Conservation (phyloP, 2,888 invertebrate species). For the Sphecodes monilicornis region DNA sequence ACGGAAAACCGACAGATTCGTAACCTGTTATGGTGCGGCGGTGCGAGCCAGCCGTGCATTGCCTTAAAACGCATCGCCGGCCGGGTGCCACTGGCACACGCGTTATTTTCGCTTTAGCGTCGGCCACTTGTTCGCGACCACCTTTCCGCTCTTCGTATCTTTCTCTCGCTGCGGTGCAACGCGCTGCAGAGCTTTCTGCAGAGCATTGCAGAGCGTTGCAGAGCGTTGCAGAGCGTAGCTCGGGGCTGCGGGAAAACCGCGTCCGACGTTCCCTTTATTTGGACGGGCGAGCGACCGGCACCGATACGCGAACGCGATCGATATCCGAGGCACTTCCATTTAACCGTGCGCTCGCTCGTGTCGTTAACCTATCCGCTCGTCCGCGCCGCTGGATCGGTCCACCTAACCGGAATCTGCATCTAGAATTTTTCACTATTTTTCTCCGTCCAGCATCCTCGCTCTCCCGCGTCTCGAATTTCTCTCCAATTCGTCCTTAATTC, state of each 20-base stretch:
- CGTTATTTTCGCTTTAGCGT: slow-evolving; percentile 57
- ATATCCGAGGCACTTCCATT: slow-evolving; percentile 33
- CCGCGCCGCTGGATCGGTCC: not conserved
- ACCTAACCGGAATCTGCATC: not conserved
- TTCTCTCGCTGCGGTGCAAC: not conserved
- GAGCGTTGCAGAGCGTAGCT: not conserved
- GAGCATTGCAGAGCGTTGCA: not conserved
- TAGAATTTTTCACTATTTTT: not conserved
- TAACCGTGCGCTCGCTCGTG: slow-evolving; percentile 1
- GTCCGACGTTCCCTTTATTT: not conserved
- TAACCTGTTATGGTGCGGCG: slow-evolving; percentile 35
- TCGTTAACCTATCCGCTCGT: slow-evolving; percentile 23
- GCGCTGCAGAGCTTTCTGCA: too few species aligned
- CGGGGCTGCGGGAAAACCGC: not conserved
- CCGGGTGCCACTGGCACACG: slow-evolving; percentile 34
- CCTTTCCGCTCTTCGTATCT: slow-evolving; percentile 33
- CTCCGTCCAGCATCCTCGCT: not conserved
- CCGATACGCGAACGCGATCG: slow-evolving; percentile 35
- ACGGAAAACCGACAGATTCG: slow-evolving; percentile 17
- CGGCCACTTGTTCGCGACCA: slow-evolving; percentile 63
- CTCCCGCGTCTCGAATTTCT: not conserved
- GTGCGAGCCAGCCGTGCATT: slow-evolving; percentile 29
- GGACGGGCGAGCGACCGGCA: not conserved
- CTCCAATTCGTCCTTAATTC: too few species aligned
- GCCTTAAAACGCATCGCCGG: slow-evolving; percentile 43